Evolutionary conservation across 1,140 invertebrate genomes (phyloP).

Genomic region (Hermetia illucens): DNA sequence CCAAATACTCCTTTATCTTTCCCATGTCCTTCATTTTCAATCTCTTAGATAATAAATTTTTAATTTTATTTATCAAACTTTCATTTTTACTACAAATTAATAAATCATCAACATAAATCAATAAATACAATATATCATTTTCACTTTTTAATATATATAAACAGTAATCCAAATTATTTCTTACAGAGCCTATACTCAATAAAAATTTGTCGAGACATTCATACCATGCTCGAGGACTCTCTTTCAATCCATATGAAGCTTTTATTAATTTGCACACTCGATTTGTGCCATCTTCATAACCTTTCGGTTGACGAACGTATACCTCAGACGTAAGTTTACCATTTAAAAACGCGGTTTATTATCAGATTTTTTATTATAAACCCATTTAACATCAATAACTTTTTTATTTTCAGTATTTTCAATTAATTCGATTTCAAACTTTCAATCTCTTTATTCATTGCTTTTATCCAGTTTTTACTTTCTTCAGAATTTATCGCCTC

Average conservation of each 20-base stretch:
- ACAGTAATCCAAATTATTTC: conserved; percentile 8
- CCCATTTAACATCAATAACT: conserved; percentile 20
- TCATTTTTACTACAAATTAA: conserved; percentile 8
- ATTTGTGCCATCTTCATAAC: conserved; percentile 14
- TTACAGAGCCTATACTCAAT: conserved; percentile 3
- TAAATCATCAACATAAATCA: conserved; percentile 10
- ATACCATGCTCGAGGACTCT: conserved; percentile 22
- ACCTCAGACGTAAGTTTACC: conserved; percentile 29
- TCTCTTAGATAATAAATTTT: conserved; percentile 17
- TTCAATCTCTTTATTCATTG: conserved; percentile 25
- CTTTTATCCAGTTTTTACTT: conserved; percentile 18
- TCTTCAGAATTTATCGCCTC: conserved; percentile 17
- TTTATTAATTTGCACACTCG: conserved; percentile 8
- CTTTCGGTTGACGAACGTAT: conserved; percentile 28
- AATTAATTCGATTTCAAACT: conserved; percentile 20
- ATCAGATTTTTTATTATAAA: conserved; percentile 23
- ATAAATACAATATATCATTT: conserved; percentile 13
- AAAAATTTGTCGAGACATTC: conserved; percentile 17
- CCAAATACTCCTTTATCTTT: conserved; percentile 15
- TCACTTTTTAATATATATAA: conserved; percentile 10
- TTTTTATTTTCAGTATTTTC: conserved; percentile 16
- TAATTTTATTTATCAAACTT: conserved; percentile 12
- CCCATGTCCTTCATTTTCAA: conserved; percentile 24
- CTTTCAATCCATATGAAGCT: conserved; percentile 12
- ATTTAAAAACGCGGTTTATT: conserved; percentile 27